These are phyloP conservation scores for Myotis lucifugus DNA, from an alignment of 2,113 vertebrate genomes.

Conservation along the genomic window DNA sequence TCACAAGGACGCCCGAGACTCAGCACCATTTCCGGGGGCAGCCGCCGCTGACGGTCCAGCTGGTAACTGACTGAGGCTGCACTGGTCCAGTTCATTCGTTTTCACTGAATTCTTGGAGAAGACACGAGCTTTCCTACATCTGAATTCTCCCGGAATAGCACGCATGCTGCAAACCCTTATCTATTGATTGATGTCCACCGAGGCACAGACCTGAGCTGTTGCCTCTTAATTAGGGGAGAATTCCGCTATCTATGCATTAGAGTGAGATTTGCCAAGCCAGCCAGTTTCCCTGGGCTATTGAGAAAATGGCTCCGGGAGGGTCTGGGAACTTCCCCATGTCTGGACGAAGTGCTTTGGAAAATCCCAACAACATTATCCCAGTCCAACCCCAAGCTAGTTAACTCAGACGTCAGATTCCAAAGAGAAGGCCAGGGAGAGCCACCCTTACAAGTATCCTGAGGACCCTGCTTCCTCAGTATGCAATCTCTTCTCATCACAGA, in stretches of 20 bases:
- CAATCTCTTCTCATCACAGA: not conserved
- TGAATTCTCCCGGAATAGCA: not conserved
- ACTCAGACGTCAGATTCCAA: not conserved
- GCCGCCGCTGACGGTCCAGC: not conserved
- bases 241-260: not conserved
- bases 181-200: not conserved
- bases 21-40: not conserved
- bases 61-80: rapidly evolving
- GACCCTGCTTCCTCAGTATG: not conserved
- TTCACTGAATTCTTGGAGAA: not conserved
- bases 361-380: not conserved
- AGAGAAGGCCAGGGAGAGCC: not conserved
- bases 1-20: not conserved
- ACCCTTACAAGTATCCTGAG: not conserved
- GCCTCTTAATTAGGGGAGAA: not conserved
- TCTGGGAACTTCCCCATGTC: not conserved
- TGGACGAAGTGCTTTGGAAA: not conserved
- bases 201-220: not conserved
- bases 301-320: not conserved
- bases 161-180: not conserved
- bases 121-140: not conserved
- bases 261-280: not conserved
- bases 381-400: not conserved
- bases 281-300: not conserved
- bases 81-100: not conserved